Evolutionary conservation across 2,113 vertebrate genomes (phyloP).

Genomic region (Ardeotis arabs): DNA sequence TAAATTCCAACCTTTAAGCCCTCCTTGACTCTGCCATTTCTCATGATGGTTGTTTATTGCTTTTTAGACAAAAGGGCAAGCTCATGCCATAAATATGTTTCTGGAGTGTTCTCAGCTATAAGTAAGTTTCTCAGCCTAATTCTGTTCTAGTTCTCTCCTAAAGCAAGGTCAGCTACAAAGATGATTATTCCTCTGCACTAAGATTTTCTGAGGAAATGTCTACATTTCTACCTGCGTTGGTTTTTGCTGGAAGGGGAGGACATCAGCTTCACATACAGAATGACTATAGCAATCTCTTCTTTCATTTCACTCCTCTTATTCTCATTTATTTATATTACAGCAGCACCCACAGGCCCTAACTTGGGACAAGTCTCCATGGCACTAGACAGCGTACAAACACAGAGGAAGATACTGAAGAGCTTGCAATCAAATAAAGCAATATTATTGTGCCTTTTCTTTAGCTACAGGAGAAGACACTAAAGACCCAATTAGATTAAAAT

Average conservation of each 20-base stretch:
- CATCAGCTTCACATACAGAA: not conserved
- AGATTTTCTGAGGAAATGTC: not conserved
- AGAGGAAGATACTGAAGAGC: conserved; percentile 1
- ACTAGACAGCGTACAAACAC: conserved; percentile 38
- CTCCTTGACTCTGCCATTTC: not conserved
- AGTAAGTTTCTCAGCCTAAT: not conserved
- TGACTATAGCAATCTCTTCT: not conserved
- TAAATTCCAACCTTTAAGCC: conserved; percentile 50
- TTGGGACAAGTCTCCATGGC: conserved; percentile 32
- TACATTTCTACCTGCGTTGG: not conserved
- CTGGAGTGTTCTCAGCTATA: not conserved
- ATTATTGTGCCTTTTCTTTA: conserved; percentile 54
- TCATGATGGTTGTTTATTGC: conserved; percentile 30
- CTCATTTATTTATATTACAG: not conserved
- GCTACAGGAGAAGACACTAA: conserved; percentile 24
- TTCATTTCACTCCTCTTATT: not conserved
- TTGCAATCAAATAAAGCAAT: conserved; percentile 47
- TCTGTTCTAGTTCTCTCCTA: not conserved
- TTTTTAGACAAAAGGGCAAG: conserved; percentile 20
- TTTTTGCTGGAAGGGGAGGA: not conserved
- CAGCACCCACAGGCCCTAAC: not conserved
- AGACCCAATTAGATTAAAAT: conserved; percentile 45
- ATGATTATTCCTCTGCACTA: not conserved
- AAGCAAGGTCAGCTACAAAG: not conserved
- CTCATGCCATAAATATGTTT: not conserved